A percentile compares a stretch with the other conserved stretches of the same genome.
Evolutionary conservation across 2,797 vertebrate genomes (phyloP).

Genomic region (Neopelma chrysocephalum): DNA sequence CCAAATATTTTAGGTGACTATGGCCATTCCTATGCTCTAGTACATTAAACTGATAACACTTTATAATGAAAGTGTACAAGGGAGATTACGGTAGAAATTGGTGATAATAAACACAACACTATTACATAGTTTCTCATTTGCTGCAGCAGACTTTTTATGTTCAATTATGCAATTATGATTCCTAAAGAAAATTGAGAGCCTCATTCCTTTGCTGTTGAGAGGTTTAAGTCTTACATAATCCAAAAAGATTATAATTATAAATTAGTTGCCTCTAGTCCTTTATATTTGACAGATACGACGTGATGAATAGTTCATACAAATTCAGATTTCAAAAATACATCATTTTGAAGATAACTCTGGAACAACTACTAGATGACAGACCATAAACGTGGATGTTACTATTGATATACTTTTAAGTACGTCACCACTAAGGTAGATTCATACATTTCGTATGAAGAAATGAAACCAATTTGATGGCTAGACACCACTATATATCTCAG

Average conservation of each 20-base stretch:
- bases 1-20: neutral
- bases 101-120: constrained; percentile 36
- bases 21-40: neutral
- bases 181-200: constrained; percentile 51
- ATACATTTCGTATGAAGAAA: neutral
- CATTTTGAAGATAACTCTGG: neutral
- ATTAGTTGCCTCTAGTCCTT: neutral
- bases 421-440: neutral
- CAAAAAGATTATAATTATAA: neutral
- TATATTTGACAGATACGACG: neutral
- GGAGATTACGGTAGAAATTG: constrained; percentile 30
- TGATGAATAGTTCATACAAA: neutral
- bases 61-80: constrained; percentile 2
- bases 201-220: neutral
- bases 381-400: neutral
- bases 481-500: neutral
- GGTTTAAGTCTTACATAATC: constrained; percentile 14
- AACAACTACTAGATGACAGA: neutral
- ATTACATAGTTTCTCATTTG: constrained; percentile 48
- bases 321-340: neutral
- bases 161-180: constrained; percentile 57
- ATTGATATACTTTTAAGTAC: neutral
- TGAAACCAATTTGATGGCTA: neutral
- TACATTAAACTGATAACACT: neutral
- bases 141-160: constrained; percentile 39